A percentile compares a stretch with the other conserved stretches of the same genome.
These are phyloP conservation scores for Glareola pratincola DNA, from an alignment of 2,113 vertebrate species.

Conservation along the genomic window DNA sequence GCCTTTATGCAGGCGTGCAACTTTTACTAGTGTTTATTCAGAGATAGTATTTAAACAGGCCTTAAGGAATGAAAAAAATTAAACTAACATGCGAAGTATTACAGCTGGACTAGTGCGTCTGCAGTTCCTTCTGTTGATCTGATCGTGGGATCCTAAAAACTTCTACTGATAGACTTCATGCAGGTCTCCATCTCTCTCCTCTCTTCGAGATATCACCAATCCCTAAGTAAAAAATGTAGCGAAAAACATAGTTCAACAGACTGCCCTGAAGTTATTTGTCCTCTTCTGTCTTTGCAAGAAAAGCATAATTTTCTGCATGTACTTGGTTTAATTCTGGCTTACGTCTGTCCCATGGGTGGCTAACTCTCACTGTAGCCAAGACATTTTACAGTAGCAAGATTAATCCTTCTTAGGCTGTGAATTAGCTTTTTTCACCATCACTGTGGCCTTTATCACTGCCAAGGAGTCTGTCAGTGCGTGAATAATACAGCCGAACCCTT, in stretches of 20 bases:
- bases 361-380: background rate
- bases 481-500: background rate
- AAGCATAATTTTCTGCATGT: background rate
- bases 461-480: background rate
- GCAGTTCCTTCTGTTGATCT: background rate
- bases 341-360: background rate
- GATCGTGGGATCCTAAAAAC: background rate
- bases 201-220: background rate
- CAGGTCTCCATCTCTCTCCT: no score
- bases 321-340: background rate
- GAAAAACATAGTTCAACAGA: background rate
- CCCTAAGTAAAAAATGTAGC: background rate
- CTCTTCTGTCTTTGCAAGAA: background rate
- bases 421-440: background rate
- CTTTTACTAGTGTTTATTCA: background rate
- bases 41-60: background rate
- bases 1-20: background rate
- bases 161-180: background rate
- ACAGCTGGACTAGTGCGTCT: background rate
- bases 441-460: background rate
- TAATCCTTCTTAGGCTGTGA: slow-evolving; percentile 42
- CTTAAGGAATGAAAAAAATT: background rate
- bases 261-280: background rate
- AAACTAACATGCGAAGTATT: background rate
- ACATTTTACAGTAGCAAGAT: slow-evolving; percentile 30